Base-by-base conservation (phyloP, 2,888 invertebrate species). In the Orchesella flavescens region DNA sequence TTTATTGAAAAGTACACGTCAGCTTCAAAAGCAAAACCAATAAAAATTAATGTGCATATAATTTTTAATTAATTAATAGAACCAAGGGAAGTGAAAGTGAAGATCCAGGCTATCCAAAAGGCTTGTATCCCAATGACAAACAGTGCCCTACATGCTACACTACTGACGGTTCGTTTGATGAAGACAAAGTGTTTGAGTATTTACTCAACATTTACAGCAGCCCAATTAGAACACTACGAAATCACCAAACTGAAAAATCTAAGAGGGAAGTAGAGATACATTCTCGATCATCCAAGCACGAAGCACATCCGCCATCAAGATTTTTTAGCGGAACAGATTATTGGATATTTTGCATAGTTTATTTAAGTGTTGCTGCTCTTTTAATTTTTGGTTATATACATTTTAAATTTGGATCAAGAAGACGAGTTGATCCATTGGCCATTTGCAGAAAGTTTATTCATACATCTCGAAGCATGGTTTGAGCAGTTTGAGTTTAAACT, bases 51-150 rank as follows among this genome's bases (percentile, higher is more conserved):
- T 7, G n/a, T 10, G 7, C n/a, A 59, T 59, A n/a, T 59, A 69
- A 44, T 65, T 17, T 19, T 23, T 53, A 12, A 43, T 43, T 4
- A 15, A 10, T 57, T 61, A 57, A 34, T 59, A 88, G 88, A 71
- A 91, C 99, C 34, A 93, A 95, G 23, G 95, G 96, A 0, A 97
- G 97, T 90, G 86, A 91, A 3, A 95, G 97, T 0, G 98, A 98
- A 90, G 99, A 99, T 91, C 97, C 98, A 0, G 90, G 92, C 75
- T 94, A 94, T 90, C 97, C 95, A 0, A 99, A 99, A 91, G 91
- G 94, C 80, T 96, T 96, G 90, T 99, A 96, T 90, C 99, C 99
- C 0, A 88, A 93, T 87, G 89, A 90, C 1, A 89, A 90, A 4
- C 91, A 93, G 80, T 98, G 98, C 90, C 91, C 93, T 0, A 90